Conservation (phyloP, 2,113 vertebrate genomes). For the Heloderma charlesbogerti region DNA sequence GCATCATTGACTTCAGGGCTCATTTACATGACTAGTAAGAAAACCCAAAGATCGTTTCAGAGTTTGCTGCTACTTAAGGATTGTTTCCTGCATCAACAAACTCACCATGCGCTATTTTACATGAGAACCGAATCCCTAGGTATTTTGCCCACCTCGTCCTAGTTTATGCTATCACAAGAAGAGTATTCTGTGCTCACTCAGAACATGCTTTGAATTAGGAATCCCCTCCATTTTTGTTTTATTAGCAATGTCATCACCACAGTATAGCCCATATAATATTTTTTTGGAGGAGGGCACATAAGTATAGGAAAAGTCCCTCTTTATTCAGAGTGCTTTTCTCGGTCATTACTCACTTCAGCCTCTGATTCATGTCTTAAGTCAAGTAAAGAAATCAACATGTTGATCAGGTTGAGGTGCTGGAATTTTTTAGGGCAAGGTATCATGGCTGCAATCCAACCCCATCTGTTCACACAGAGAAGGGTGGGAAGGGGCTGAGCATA, state of each 20-base stretch:
- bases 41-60: neutral
- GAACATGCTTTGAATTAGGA: neutral
- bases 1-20: neutral
- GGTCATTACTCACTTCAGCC: no score
- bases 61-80: neutral
- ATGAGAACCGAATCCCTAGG: neutral
- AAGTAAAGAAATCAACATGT: neutral
- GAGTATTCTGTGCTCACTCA: neutral
- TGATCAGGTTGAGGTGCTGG: no score
- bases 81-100: neutral
- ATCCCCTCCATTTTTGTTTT: neutral
- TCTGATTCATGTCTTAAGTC: neutral
- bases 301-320: no score
- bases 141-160: neutral
- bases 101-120: neutral
- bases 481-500: neutral
- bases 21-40: no score
- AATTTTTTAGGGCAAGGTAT: neutral
- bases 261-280: neutral
- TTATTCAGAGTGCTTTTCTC: no score
- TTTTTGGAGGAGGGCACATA: no score
- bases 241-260: neutral
- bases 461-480: neutral
- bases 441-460: neutral
- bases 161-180: neutral